Conservation (phyloP, 2,113 vertebrate species). For the Albula goreensis region DNA sequence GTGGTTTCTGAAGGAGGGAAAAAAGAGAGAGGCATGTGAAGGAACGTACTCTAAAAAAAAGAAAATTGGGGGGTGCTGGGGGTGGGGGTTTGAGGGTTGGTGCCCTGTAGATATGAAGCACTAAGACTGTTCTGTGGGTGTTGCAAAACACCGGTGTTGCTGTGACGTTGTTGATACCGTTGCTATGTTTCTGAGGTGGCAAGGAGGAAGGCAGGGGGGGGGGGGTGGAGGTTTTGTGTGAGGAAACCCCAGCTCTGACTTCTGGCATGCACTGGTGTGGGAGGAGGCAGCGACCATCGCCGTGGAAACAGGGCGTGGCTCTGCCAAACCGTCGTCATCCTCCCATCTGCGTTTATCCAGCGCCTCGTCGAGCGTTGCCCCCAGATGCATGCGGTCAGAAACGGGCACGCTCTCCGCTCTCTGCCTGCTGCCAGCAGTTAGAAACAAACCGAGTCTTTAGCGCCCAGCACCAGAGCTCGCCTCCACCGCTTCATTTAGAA, state of each 20-base stretch:
- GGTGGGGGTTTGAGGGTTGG: neutral
- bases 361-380: constrained; percentile 35
- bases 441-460: neutral
- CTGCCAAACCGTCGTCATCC: neutral
- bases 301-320: constrained; percentile 34
- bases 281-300: constrained; percentile 17
- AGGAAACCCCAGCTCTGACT: constrained; percentile 59
- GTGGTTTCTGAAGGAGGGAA: constrained; percentile 37
- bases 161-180: constrained; percentile 17
- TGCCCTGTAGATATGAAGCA: neutral
- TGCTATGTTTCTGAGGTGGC: constrained; percentile 36
- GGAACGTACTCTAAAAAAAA: constrained; percentile 32
- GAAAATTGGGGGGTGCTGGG: neutral
- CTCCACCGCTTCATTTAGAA: neutral
- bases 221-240: constrained; percentile 15
- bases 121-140: constrained; percentile 3
- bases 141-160: constrained; percentile 38
- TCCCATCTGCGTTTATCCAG: constrained; percentile 24
- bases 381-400: neutral
- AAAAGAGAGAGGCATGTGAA: constrained; percentile 39
- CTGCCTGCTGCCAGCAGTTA: neutral
- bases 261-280: neutral
- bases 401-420: neutral
- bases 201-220: neutral
- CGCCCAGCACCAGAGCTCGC: neutral